Evolutionary conservation across 2,113 vertebrate genomes (phyloP).

Genomic region (Nymphicus hollandicus): DNA sequence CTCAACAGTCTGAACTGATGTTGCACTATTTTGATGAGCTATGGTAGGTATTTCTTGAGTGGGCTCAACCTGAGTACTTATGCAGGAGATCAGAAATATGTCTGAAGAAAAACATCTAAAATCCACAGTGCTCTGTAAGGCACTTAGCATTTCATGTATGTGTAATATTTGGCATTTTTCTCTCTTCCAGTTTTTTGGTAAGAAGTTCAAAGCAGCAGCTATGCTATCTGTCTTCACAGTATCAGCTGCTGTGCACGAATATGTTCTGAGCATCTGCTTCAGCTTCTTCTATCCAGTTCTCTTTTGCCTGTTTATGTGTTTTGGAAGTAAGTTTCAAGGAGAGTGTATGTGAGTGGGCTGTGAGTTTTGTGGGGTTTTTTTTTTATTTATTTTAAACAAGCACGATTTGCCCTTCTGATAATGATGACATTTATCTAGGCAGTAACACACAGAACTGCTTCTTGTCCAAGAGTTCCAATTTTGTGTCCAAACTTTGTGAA

Average conservation of each 20-base stretch:
- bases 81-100: neutral
- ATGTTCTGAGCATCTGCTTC: constrained; percentile 86
- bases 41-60: neutral
- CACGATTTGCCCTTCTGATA: neutral
- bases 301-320: constrained; percentile 91
- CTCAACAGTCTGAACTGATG: neutral
- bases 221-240: constrained; percentile 90
- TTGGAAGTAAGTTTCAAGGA: constrained; percentile 87
- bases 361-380: neutral
- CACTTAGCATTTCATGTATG: neutral
- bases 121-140: neutral
- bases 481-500: neutral
- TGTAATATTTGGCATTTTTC: neutral
- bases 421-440: neutral
- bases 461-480: neutral
- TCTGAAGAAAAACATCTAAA: neutral
- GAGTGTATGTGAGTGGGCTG: neutral
- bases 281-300: constrained; percentile 94
- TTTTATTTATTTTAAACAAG: neutral
- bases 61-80: neutral
- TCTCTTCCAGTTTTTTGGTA: constrained; percentile 83
- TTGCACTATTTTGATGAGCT: neutral
- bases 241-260: constrained; percentile 91
- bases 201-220: constrained; percentile 83
- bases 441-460: neutral